phyloP scores from a whole-genome alignment of 2,113 vertebrate species.

The Alaudala cheleensis region DNA sequence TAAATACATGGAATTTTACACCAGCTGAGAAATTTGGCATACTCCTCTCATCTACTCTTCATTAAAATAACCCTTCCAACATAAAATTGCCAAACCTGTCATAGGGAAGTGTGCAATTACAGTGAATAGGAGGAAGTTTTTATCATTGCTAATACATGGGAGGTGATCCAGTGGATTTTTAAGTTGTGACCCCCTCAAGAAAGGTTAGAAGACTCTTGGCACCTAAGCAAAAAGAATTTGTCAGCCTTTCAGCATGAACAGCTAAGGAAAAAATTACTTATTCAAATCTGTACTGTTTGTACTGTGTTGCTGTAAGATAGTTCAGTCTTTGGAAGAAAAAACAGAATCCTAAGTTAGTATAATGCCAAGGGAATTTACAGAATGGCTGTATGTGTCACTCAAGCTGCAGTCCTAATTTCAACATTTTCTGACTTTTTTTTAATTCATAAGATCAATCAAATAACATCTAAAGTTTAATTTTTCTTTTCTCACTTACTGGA shows the following conservation, averaged over 20 bases:
- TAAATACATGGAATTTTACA: background rate
- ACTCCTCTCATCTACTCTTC: background rate
- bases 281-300: background rate
- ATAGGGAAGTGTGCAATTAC: background rate
- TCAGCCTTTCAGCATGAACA: background rate
- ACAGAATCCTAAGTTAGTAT: background rate
- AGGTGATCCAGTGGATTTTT: background rate
- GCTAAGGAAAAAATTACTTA: background rate
- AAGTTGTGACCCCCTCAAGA: background rate
- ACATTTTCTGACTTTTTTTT: background rate
- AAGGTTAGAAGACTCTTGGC: constrained; percentile 4
- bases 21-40: background rate
- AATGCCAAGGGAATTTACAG: background rate
- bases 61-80: background rate
- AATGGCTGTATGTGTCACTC: background rate
- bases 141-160: constrained; percentile 28
- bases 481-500: background rate
- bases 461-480: background rate
- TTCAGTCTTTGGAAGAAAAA: background rate
- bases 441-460: background rate
- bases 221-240: background rate
- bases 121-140: constrained; percentile 21
- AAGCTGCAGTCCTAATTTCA: background rate
- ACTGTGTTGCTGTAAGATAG: background rate
- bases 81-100: background rate